phyloP scores from a whole-genome alignment of 2,888 invertebrate species.

The Ophion costatus region DNA sequence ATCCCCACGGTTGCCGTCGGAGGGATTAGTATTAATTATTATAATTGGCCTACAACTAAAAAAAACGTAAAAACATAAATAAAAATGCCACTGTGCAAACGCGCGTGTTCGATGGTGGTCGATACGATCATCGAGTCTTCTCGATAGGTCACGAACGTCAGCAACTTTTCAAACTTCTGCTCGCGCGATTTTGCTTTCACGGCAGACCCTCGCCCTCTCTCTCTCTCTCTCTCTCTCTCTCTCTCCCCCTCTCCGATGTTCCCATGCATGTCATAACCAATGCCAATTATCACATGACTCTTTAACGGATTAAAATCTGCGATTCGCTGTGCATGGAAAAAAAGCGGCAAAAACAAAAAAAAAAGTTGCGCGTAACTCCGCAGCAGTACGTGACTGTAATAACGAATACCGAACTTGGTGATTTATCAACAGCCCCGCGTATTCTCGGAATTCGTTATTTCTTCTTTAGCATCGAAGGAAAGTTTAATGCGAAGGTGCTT shows the following conservation, averaged over 20 bases:
- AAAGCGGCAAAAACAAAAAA: too few relatives aligned
- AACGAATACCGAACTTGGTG: too few relatives aligned
- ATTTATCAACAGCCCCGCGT: not conserved
- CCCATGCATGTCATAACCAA: not conserved
- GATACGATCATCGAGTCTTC: slow-evolving; percentile 22
- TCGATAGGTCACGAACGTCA: slow-evolving; percentile 56
- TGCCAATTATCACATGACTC: not conserved
- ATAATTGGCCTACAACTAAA: not conserved
- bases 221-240: slow-evolving; percentile 5
- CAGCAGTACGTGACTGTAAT: too few relatives aligned
- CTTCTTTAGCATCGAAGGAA: not conserved
- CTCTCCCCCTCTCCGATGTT: not conserved
- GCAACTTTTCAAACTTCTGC: slow-evolving; percentile 8
- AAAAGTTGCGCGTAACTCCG: too few relatives aligned
- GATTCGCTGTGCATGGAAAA: too few relatives aligned
- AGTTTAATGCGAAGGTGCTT: too few relatives aligned
- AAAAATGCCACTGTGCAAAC: not conserved
- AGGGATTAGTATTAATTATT: not conserved
- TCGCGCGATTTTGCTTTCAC: slow-evolving; percentile 13
- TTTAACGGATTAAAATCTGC: not conserved
- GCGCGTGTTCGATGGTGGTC: not conserved
- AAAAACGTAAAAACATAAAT: not conserved
- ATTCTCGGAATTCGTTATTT: not conserved
- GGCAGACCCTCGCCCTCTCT: slow-evolving; percentile 18
- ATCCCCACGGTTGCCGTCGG: not conserved